Base-by-base conservation (phyloP, 2,888 invertebrate genomes). In the Drosophila niveifrons region DNA sequence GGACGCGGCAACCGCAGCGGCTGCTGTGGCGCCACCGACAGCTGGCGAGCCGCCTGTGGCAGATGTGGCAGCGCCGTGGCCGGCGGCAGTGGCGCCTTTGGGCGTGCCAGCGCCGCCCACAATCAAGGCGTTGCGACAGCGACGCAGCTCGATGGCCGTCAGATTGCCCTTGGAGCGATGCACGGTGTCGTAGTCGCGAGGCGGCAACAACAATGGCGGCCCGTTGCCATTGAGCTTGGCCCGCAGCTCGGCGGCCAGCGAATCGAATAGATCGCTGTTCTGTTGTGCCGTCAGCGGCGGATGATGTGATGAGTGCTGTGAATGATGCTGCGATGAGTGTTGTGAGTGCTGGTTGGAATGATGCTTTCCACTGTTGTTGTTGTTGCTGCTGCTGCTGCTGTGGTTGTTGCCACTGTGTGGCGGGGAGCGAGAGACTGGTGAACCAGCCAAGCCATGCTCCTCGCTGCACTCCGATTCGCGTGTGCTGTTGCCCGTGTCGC, bases 141-240 rank as follows among this genome's bases (percentile, higher is more conserved):
- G 90, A 51, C 95, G 92, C 72, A 94, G 91, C 88, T 96, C 96
- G 81, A 96, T 95, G 29, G 95, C 95, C n/a, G 95, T 94, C 52
- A 96, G 92, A 90, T 96, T 96, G 7, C 96, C 96, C 71, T 96
- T 94, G 57, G 92, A 93, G 53, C 93, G 94, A 90, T 97, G 96
- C 2, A 97, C 96, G 1, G 98, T 98, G 92, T 98, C 98, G 93
- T 98, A 98, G 92, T 98, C 98, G 29, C 97, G 94, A 0, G 98
- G 98, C 0, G 98, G 98, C 70, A 98, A 93, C 18, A 98, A 94
- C 57, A 98, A 95, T 0, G 98, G 98, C 92, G 92, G 94, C 90
- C 94, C 94, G 89, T 93, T 94, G 91, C 93, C 92, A 71, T 92
- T 93, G 50, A 97, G 92, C 90, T 96, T 96, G 65, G 95, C 95